phyloP scores from a whole-genome alignment of 2,113 vertebrate genomes.

The Plecturocebus donacophilus region DNA sequence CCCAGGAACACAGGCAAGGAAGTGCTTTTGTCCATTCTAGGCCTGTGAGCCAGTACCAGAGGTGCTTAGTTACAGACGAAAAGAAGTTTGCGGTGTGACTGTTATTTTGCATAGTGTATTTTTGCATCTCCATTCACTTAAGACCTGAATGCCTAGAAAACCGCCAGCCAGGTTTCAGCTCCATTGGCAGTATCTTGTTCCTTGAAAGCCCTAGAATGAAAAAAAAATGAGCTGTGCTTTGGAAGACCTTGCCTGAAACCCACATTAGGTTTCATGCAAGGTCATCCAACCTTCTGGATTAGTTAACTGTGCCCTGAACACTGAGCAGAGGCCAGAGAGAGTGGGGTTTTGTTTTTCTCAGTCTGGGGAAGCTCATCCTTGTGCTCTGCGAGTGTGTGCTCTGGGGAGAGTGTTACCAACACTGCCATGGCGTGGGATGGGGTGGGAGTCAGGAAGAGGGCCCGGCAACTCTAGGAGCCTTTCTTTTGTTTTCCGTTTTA shows the following conservation, averaged over 20 bases:
- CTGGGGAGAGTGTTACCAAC: background rate
- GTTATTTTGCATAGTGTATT: background rate
- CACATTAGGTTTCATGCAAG: too few relatives aligned
- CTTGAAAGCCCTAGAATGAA: background rate
- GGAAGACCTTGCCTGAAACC: conserved; percentile 38
- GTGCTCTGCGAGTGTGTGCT: background rate
- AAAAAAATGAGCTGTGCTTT: background rate
- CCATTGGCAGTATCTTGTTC: background rate
- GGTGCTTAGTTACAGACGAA: background rate
- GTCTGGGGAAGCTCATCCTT: background rate
- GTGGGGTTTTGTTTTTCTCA: background rate
- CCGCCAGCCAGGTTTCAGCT: background rate
- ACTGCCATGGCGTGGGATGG: background rate
- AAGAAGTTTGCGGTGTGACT: background rate
- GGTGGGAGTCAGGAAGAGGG: background rate
- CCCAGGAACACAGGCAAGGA: background rate
- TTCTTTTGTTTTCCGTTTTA: background rate
- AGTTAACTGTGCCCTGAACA: background rate
- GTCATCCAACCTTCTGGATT: background rate
- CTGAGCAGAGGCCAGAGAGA: background rate
- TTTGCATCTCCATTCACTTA: background rate
- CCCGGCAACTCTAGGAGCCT: background rate
- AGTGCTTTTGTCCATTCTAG: background rate
- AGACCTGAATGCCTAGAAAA: background rate
- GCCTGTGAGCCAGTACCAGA: background rate